Conservation (phyloP, 2,888 invertebrate species). For the Cephus rjabovi region DNA sequence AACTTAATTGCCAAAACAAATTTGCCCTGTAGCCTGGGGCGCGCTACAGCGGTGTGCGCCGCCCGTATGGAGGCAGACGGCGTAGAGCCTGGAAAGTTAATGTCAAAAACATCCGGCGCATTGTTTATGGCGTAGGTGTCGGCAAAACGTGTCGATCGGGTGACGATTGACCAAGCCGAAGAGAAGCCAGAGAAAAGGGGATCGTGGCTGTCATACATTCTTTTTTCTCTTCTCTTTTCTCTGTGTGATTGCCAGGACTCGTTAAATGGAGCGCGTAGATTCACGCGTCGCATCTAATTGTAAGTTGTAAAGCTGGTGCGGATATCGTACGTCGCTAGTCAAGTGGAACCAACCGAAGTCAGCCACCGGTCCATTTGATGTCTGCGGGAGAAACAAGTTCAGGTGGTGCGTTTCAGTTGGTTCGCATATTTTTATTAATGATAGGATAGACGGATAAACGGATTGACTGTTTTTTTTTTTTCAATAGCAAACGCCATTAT, state of each 20-base stretch:
- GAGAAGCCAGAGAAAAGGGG: slow-evolving; percentile 1
- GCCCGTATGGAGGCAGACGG: neutral
- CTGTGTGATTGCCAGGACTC: neutral
- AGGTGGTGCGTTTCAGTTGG: too few species aligned
- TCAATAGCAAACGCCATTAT: too few species aligned
- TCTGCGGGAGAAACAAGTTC: too few species aligned
- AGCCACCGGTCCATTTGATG: too few species aligned
- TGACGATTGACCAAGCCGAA: neutral
- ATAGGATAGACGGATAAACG: too few species aligned
- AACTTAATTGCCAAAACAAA: slow-evolving; percentile 16
- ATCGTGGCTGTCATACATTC: slow-evolving; percentile 10
- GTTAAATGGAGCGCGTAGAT: neutral
- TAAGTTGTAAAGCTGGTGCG: too few species aligned
- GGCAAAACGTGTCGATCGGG: neutral
- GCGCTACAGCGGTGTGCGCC: neutral
- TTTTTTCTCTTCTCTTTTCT: neutral
- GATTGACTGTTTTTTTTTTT: too few species aligned
- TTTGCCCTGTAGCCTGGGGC: neutral
- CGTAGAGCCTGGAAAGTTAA: slow-evolving; percentile 10
- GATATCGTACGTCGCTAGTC: too few species aligned
- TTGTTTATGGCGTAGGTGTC: slow-evolving; percentile 11
- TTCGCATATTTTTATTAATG: too few species aligned
- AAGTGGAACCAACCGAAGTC: too few species aligned
- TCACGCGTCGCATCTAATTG: too few species aligned
- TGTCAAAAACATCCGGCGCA: slow-evolving; percentile 19